phyloP scores from a whole-genome alignment of 2,888 invertebrate species.

The Dendrolimus houi region DNA sequence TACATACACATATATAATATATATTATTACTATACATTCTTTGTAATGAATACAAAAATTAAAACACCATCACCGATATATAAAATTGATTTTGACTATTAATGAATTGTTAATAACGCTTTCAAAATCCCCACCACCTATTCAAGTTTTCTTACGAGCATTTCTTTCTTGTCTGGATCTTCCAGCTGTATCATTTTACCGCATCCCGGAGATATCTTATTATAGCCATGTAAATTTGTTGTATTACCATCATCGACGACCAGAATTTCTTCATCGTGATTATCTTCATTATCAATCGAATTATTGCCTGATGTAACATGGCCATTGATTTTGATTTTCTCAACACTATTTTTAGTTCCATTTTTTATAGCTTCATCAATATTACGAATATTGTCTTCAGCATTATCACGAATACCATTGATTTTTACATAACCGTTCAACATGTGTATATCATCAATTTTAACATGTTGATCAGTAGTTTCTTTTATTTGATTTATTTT shows the following conservation, averaged over 20 bases:
- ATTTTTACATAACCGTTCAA: neutral
- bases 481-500: slow-evolving; percentile 5
- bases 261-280: slow-evolving; percentile 11
- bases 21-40: too few species aligned
- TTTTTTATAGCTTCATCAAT: too few species aligned
- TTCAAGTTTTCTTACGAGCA: slow-evolving; percentile 41
- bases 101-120: too few species aligned
- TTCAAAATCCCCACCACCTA: slow-evolving; percentile 12
- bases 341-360: too few species aligned
- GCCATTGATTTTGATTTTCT: neutral
- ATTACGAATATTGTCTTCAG: neutral
- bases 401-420: neutral
- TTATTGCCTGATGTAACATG: slow-evolving; percentile 11
- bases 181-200: slow-evolving; percentile 53
- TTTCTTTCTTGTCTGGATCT: slow-evolving; percentile 55
- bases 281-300: slow-evolving; percentile 13
- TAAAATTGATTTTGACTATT: too few species aligned
- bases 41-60: too few species aligned
- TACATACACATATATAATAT: too few species aligned
- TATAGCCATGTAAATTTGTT: slow-evolving; percentile 48
- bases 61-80: too few species aligned
- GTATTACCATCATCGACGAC: slow-evolving; percentile 21
- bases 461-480: slow-evolving; percentile 10
- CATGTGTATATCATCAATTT: neutral
- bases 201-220: slow-evolving; percentile 50